phyloP scores from a whole-genome alignment of 2,797 vertebrate species.

The Tragopan temminckii region DNA sequence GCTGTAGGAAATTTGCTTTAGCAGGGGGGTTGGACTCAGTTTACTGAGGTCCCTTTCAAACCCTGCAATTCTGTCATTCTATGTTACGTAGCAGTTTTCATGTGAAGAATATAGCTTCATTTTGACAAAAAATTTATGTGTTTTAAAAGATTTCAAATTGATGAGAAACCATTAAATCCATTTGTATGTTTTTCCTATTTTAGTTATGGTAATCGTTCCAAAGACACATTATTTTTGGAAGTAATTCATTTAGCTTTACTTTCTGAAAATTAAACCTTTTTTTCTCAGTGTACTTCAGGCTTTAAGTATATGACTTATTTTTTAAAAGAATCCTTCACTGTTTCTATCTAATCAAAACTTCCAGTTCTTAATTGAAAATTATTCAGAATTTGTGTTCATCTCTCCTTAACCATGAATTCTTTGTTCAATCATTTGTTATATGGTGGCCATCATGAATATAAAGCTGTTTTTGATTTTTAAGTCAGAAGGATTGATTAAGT shows the following conservation, averaged over 20 bases:
- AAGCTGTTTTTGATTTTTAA: not conserved
- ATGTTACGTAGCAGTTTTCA: not conserved
- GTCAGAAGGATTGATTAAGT: not conserved
- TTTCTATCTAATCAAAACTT: not conserved
- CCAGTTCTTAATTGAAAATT: not conserved
- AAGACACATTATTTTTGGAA: not conserved
- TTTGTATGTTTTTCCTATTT: not conserved
- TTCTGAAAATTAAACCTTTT: not conserved
- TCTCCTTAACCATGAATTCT: not conserved
- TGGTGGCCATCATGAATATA: not conserved
- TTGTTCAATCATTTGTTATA: not conserved
- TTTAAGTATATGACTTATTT: not conserved
- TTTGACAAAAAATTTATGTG: not conserved
- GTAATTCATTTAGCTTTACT: not conserved
- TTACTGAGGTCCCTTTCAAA: too few relatives aligned
- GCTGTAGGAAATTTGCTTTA: too few relatives aligned
- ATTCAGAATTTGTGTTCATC: not conserved
- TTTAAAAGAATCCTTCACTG: not conserved
- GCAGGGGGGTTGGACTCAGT: too few relatives aligned
- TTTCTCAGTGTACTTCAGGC: not conserved
- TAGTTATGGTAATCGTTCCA: not conserved
- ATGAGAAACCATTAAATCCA: not conserved
- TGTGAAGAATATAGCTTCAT: not conserved
- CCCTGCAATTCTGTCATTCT: too few relatives aligned
- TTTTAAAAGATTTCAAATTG: not conserved